Evolutionary conservation across 2,113 vertebrate genomes (phyloP).

Genomic region (Nettapus auritus): DNA sequence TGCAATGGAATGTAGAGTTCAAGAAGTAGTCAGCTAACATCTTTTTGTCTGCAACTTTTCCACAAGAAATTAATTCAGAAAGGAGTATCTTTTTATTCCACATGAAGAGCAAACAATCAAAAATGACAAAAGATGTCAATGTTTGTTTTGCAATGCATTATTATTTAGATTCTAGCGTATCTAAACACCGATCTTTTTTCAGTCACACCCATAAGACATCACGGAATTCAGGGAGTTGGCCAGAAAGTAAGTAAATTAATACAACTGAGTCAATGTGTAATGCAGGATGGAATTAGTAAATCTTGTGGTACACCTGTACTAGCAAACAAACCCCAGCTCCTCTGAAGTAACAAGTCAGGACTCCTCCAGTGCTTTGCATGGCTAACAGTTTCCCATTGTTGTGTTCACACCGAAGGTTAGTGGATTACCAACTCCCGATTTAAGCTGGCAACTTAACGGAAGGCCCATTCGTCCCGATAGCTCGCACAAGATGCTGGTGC

Average conservation of each 20-base stretch:
- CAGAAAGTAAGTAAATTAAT: background rate
- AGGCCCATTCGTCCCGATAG: slow-evolving; percentile 91
- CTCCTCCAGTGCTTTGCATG: background rate
- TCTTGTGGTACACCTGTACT: background rate
- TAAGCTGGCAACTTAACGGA: slow-evolving; percentile 94
- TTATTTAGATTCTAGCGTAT: background rate
- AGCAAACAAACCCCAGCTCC: background rate
- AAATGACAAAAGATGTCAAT: slow-evolving; percentile 43
- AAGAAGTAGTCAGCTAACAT: background rate
- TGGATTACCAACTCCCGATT: slow-evolving; percentile 93
- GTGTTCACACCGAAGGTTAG: slow-evolving; percentile 85
- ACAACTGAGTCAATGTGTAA: background rate
- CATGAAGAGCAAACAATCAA: slow-evolving; percentile 8
- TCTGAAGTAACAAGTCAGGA: background rate
- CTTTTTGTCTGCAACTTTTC: slow-evolving; percentile 13
- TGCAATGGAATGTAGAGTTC: slow-evolving; percentile 19
- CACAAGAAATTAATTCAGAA: slow-evolving; percentile 5
- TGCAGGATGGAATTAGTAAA: background rate
- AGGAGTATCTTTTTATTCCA: background rate
- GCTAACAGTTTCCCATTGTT: background rate
- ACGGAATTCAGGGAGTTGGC: slow-evolving; percentile 40
- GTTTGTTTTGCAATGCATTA: background rate
- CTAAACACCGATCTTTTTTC: slow-evolving; percentile 5
- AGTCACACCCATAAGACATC: background rate
- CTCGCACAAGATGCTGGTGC: slow-evolving; percentile 95